phyloP scores from a whole-genome alignment of 1,140 invertebrate species.

The Rhagoletis zephyria region DNA sequence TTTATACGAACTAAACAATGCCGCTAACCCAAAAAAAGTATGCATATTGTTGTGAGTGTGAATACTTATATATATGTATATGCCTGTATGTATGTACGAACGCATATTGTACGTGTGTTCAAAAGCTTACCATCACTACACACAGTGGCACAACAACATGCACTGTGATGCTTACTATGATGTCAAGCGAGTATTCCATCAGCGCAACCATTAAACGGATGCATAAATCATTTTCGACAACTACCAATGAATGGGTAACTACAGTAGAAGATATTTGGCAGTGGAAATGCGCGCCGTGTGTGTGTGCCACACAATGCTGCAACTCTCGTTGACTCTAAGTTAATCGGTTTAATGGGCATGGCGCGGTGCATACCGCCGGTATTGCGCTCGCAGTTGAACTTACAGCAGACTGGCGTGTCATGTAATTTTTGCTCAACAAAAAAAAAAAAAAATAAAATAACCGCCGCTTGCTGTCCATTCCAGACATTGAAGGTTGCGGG shows the following conservation, averaged over 20 bases:
- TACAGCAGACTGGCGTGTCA: neutral
- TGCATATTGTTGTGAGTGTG: neutral
- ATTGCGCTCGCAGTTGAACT: neutral
- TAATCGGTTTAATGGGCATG: neutral
- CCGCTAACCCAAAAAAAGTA: neutral
- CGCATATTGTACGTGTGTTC: neutral
- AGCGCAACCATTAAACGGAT: slow-evolving; percentile 33
- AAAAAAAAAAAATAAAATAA: neutral
- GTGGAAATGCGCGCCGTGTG: neutral
- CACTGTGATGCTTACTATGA: neutral
- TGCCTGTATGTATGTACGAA: too few species aligned
- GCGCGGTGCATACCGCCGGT: neutral
- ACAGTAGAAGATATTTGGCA: slow-evolving; percentile 12
- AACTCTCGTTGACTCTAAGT: neutral
- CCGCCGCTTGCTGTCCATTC: neutral
- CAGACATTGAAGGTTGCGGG: neutral
- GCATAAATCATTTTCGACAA: slow-evolving; percentile 41
- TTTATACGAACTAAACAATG: too few species aligned
- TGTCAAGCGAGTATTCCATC: neutral
- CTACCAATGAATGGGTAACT: neutral
- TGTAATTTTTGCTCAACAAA: neutral
- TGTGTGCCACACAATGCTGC: neutral
- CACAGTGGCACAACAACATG: neutral
- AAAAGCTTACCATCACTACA: neutral
- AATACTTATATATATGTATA: too few species aligned